A percentile compares a stretch with the other conserved stretches of the same genome.
Evolutionary conservation across 2,888 invertebrate genomes (phyloP).

Genomic region (Ariolimax columbianus): DNA sequence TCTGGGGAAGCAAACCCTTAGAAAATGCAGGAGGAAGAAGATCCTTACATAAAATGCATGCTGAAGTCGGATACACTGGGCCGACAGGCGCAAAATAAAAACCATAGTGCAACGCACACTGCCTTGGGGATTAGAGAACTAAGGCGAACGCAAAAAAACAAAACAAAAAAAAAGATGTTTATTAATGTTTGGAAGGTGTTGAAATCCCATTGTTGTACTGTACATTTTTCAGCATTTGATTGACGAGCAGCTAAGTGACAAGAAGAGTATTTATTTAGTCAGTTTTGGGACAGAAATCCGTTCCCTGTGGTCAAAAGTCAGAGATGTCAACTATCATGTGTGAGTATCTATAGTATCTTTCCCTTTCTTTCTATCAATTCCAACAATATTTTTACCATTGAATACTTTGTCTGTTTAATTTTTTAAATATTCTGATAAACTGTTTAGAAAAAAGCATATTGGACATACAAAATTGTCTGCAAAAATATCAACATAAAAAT

Average conservation of each 20-base stretch:
- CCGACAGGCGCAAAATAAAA: too few species aligned
- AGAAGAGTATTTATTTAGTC: conserved; percentile 74
- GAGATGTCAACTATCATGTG: conserved; percentile 76
- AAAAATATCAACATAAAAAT: too few species aligned
- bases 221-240: conserved; percentile 73
- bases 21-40: too few species aligned
- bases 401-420: neutral
- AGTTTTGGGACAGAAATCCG: conserved; percentile 75
- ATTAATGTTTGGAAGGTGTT: neutral
- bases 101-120: too few species aligned
- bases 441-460: too few species aligned
- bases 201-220: neutral
- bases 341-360: conserved; percentile 58
- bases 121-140: too few species aligned
- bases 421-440: neutral
- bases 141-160: too few species aligned
- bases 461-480: too few species aligned
- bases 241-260: conserved; percentile 77
- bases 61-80: too few species aligned
- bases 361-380: neutral
- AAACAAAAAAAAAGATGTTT: too few species aligned
- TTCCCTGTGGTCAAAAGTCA: conserved; percentile 75
- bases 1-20: too few species aligned
- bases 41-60: too few species aligned
- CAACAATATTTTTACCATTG: neutral